Evolutionary conservation across 2,888 invertebrate species (phyloP), one percentile per base, ranked within the genome.

Genomic region (Caenorhabditis drosophilae): DNA sequence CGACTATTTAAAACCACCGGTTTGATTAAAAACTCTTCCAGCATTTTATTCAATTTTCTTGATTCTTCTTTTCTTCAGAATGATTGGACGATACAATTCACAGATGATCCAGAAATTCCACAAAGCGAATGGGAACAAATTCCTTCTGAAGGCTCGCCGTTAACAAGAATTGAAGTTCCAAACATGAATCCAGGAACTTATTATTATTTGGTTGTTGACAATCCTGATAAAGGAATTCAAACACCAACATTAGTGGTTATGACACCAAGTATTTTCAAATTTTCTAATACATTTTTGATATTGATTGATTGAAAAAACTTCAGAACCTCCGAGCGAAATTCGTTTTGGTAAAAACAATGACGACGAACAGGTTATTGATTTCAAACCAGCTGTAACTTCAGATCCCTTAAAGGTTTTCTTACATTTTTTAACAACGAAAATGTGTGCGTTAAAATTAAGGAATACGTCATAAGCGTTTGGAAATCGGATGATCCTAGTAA

Each of bases 281-380:
- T 40, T n/a, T 40, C 40, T 9, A 36, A 48, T 23, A 22, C 12
- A n/a, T 26, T 9, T 35, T 26, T 1, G 7, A 34, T 23, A 18
- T 46, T 26, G 23, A 42, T 18, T n/a, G 9, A 22, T 18, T 46
- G n/a, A 31, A 20, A 46, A 15, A 11, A 9, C 49, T 79, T 35
- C 40, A 80, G 79, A 76, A 38, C 79, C 80, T n/a, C 78, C 82
- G 7, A 66, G 66, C 27, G 78, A 80, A 34, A 69, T 79, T 26
- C 75, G 76, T 1, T 73, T 82, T 23, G 81, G 82, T 41, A 73
- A 78, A 40, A 82, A 79, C 62, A 79, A 81, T 48, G 81, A 82
- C 54, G 81, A 79, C 44, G 82, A 82, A 38, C 72, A 75, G 38
- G 72, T 81, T 4, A 55, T 81, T 23, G 79, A 79, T 47, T 81